Conservation (phyloP, 2,888 invertebrate genomes). For the Drosophila affinis region DNA sequence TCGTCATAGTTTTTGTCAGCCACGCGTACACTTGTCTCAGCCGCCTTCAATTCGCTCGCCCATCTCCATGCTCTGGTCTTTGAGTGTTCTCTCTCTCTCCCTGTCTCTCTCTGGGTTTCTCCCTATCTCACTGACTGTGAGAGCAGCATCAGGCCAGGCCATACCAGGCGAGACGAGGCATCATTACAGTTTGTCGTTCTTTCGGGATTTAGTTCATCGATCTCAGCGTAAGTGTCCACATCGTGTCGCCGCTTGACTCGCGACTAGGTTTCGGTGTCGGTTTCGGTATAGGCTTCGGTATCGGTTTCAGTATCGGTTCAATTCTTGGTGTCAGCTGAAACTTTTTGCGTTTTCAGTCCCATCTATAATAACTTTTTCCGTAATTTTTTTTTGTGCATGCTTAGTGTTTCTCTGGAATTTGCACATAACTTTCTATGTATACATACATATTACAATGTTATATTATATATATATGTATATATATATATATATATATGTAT, state of each 20-base stretch:
- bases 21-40: conserved; percentile 71
- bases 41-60: conserved; percentile 4
- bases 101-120: conserved; percentile 6
- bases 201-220: conserved; percentile 82
- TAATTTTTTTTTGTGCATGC: conserved; percentile 11
- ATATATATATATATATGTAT: too few relatives aligned
- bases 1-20: conserved; percentile 47
- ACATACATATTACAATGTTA: too few relatives aligned
- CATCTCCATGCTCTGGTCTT: conserved; percentile 15
- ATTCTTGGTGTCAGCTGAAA: not conserved
- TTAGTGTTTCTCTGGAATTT: not conserved
- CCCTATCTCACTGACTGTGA: conserved; percentile 3
- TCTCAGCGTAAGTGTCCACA: conserved; percentile 82
- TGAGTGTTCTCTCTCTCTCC: conserved; percentile 9
- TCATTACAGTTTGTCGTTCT: conserved; percentile 70
- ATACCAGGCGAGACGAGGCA: conserved; percentile 48
- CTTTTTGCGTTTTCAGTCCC: not conserved
- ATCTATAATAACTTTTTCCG: conserved; percentile 3
- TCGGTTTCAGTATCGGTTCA: not conserved
- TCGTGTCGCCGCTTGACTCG: conserved; percentile 43
- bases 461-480: too few relatives aligned
- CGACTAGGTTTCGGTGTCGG: conserved; percentile 11
- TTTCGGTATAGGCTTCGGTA: conserved; percentile 2
- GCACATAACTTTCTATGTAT: not conserved
- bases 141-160: conserved; percentile 39